Evolutionary conservation across 2,113 vertebrate genomes (phyloP).

Genomic region (Amia ocellicauda): DNA sequence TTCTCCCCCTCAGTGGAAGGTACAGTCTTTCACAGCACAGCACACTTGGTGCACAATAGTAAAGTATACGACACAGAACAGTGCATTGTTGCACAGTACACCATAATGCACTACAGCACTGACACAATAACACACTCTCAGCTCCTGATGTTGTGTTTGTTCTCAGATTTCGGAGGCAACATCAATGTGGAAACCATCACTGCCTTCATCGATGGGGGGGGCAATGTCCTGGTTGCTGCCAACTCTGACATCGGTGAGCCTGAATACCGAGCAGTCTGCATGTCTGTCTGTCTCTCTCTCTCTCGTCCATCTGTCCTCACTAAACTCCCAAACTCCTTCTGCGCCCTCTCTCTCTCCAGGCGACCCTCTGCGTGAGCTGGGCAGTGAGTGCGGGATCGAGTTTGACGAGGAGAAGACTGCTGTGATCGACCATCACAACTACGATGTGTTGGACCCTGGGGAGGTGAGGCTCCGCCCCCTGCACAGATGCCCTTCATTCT

Average conservation of each 20-base stretch:
- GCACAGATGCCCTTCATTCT: too few species aligned
- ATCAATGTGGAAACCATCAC: constrained; percentile 96
- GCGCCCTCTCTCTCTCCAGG: constrained; percentile 55
- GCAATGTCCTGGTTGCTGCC: constrained; percentile 88
- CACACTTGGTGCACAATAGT: too few species aligned
- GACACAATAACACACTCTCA: too few species aligned
- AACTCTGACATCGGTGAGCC: constrained; percentile 88
- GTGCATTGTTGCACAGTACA: too few species aligned
- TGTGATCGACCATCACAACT: constrained; percentile 96
- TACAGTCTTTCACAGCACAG: constrained; percentile 33
- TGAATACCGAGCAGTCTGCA: too few species aligned
- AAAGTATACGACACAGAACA: too few species aligned
- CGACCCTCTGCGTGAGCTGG: constrained; percentile 91
- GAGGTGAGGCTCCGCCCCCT: constrained; percentile 70
- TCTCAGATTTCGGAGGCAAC: constrained; percentile 93
- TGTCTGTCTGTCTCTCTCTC: neutral
- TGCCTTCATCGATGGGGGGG: constrained; percentile 89
- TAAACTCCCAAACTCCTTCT: neutral
- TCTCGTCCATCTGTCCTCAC: neutral
- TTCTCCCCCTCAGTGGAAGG: constrained; percentile 96
- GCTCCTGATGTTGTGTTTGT: neutral
- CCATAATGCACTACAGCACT: too few species aligned
- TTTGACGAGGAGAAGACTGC: constrained; percentile 96
- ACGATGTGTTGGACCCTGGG: constrained; percentile 85
- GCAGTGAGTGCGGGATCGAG: constrained; percentile 95